Percentiles rank a stretch among this genome's conserved stretches.
These are phyloP conservation scores for Antitype chi DNA, from an alignment of 2,888 invertebrate genomes.

Conservation along the genomic window DNA sequence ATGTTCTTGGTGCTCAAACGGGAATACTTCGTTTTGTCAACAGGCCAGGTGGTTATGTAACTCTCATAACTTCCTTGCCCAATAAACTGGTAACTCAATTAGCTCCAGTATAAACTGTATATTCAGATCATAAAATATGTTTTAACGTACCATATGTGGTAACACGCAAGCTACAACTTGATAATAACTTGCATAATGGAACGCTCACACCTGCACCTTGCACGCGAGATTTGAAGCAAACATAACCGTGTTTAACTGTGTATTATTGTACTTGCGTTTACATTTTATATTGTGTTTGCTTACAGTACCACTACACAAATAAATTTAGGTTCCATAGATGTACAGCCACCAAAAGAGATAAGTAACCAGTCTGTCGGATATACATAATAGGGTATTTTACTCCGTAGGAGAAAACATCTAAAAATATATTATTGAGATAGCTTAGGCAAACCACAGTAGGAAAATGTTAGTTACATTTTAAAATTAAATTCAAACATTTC, in stretches of 20 bases:
- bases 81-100: constrained; percentile 36
- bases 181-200: constrained; percentile 65
- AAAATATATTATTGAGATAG: too few relatives aligned
- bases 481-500: too few relatives aligned
- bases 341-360: too few relatives aligned
- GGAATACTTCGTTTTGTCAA: too few relatives aligned
- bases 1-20: too few relatives aligned
- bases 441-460: too few relatives aligned
- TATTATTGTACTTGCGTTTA: not conserved
- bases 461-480: too few relatives aligned
- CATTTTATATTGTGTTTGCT: not conserved
- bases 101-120: constrained; percentile 26
- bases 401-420: too few relatives aligned
- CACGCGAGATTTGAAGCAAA: constrained; percentile 55
- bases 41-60: not conserved
- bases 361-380: too few relatives aligned
- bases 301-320: not conserved
- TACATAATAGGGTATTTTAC: too few relatives aligned
- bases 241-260: constrained; percentile 23
- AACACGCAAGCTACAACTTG: constrained; percentile 53
- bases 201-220: constrained; percentile 55
- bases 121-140: constrained; percentile 36
- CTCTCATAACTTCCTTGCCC: not conserved
- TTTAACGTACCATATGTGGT: constrained; percentile 31
- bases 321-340: not conserved